Percentiles rank a stretch among this genome's conserved stretches.
These are phyloP conservation scores for Protonemura montana DNA, from an alignment of 2,888 invertebrate species.

Conservation along the genomic window DNA sequence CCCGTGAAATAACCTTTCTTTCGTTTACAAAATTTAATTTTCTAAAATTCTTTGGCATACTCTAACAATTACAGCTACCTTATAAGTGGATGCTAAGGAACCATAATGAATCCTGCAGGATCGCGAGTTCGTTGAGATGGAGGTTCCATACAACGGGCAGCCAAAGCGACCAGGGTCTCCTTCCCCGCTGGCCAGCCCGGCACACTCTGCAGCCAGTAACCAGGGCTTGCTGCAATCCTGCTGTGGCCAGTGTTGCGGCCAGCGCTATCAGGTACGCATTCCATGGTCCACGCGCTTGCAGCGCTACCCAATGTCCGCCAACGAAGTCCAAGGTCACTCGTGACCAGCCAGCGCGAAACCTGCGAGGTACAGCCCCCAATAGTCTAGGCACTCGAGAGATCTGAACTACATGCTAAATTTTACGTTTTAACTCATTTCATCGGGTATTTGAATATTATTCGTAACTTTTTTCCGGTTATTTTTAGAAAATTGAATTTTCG, in stretches of 20 bases:
- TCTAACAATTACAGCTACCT: no score
- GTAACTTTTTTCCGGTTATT: not conserved
- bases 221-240: slow-evolving; percentile 79
- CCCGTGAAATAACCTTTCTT: no score
- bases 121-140: slow-evolving; percentile 96
- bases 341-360: not conserved
- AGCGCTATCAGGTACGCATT: slow-evolving; percentile 82
- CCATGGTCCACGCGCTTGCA: not conserved
- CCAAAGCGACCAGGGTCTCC: slow-evolving; percentile 91
- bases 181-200: slow-evolving; percentile 85
- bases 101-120: slow-evolving; percentile 70
- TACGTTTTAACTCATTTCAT: not conserved
- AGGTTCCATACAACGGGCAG: slow-evolving; percentile 92
- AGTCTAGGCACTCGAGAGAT: not conserved
- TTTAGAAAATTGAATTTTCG: not conserved
- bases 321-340: not conserved
- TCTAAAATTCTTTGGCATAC: no score
- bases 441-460: not conserved
- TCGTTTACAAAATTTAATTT: no score
- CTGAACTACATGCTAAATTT: not conserved
- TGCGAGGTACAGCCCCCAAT: not conserved
- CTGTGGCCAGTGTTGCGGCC: slow-evolving; percentile 81
- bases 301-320: not conserved
- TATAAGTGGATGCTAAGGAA: no score
- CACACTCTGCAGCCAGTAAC: slow-evolving; percentile 80